phyloP scores from a whole-genome alignment of 2,797 vertebrate genomes.

The Pangasius djambal region DNA sequence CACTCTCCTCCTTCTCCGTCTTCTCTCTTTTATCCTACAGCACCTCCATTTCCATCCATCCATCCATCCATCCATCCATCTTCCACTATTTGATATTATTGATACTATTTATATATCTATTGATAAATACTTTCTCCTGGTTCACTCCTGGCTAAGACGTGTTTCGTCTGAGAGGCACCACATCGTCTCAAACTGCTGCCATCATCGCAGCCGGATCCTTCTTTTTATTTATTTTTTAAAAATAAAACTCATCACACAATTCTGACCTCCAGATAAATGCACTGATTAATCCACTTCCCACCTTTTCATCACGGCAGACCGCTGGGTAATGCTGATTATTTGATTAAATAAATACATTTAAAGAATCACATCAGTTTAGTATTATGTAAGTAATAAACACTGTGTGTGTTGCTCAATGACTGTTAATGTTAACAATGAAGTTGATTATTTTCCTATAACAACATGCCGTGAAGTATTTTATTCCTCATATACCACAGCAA shows the following conservation, averaged over 20 bases:
- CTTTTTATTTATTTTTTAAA: neutral
- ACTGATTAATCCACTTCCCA: neutral
- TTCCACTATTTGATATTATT: neutral
- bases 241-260: neutral
- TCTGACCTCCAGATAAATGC: neutral
- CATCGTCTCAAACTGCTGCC: neutral
- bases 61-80: neutral
- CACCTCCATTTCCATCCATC: neutral
- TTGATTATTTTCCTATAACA: no score
- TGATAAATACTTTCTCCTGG: neutral
- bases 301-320: neutral
- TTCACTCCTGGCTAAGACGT: neutral
- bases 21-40: conserved; percentile 29
- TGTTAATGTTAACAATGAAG: neutral
- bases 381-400: neutral
- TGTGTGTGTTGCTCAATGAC: neutral
- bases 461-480: no score
- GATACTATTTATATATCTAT: neutral
- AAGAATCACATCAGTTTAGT: neutral
- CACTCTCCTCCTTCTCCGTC: conserved; percentile 7
- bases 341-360: neutral
- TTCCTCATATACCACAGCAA: no score
- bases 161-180: neutral
- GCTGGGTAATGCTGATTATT: neutral
- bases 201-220: neutral